Conservation (phyloP, 35 echinoderm and acorn worm genomes). For the Acanthaster planci region DNA sequence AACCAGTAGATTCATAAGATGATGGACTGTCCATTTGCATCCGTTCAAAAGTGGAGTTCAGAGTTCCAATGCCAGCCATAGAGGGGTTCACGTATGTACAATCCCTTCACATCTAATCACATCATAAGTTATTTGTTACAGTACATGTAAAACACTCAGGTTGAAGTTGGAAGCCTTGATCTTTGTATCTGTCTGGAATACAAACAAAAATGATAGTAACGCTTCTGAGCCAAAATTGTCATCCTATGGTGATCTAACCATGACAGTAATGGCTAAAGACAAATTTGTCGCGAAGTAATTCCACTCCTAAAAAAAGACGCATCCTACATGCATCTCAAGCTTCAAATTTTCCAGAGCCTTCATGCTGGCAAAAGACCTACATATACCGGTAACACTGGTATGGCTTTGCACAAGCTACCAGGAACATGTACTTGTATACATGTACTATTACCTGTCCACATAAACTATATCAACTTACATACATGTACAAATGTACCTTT, state of each 20-base stretch:
- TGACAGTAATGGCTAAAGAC: too few relatives aligned
- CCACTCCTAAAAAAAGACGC: too few relatives aligned
- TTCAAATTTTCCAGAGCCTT: too few relatives aligned
- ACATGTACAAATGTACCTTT: too few relatives aligned
- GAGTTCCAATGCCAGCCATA: slow-evolving; percentile 72
- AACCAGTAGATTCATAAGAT: slow-evolving; percentile 60
- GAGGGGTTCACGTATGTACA: background rate
- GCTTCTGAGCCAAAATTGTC: background rate
- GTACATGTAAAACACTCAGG: background rate
- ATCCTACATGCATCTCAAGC: too few relatives aligned
- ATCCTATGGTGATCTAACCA: background rate
- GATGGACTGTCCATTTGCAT: slow-evolving; percentile 79
- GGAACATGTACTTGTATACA: too few relatives aligned
- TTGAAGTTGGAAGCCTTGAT: background rate
- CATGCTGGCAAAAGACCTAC: too few relatives aligned
- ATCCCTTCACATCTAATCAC: background rate
- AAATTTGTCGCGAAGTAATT: too few relatives aligned
- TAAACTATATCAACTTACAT: too few relatives aligned
- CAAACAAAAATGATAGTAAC: background rate
- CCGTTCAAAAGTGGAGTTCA: slow-evolving; percentile 67
- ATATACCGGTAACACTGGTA: too few relatives aligned
- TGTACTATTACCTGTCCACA: too few relatives aligned
- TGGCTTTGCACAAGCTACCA: too few relatives aligned
- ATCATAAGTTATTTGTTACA: background rate
- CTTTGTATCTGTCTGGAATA: background rate